Evolutionary conservation across 2,888 invertebrate species (phyloP).

Genomic region (Chorisops tibialis): DNA sequence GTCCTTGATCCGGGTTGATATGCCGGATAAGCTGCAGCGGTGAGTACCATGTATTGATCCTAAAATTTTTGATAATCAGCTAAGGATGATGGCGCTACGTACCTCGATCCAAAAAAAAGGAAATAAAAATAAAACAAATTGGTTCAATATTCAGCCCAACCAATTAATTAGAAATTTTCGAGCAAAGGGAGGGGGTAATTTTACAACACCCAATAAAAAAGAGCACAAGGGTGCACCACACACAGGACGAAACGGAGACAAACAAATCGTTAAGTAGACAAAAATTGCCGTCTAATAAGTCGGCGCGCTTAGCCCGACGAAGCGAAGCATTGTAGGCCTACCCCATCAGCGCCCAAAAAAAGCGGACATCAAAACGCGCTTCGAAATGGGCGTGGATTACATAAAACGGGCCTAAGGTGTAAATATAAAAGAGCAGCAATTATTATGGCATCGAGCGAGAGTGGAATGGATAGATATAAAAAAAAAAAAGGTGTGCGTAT

Average conservation of each 20-base stretch:
- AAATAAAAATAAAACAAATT: no score
- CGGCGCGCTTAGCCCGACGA: no score
- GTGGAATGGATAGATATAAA: conserved; percentile 31
- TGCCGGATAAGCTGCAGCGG: no score
- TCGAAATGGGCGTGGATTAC: conserved; percentile 36
- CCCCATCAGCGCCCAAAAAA: conserved; percentile 13
- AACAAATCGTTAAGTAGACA: conserved; percentile 25
- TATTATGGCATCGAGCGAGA: conserved; percentile 29
- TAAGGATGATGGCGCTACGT: no score
- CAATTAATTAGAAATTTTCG: conserved; percentile 22
- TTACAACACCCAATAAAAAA: no score
- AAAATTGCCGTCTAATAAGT: conserved; percentile 13
- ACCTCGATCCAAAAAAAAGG: not conserved
- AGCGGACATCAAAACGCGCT: conserved; percentile 20
- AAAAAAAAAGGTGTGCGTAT: conserved; percentile 32
- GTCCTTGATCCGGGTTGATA: no score
- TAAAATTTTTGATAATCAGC: no score
- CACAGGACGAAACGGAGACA: conserved; percentile 18
- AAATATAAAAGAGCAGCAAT: conserved; percentile 31
- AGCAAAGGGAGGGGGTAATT: no score
- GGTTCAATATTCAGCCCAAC: conserved; percentile 4
- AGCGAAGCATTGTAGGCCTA: no score
- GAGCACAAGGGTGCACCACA: conserved; percentile 17
- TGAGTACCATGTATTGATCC: no score
- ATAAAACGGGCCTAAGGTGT: conserved; percentile 32